Conservation (phyloP, 92 coral and sea anemone genomes). For the Siderastrea radians region DNA sequence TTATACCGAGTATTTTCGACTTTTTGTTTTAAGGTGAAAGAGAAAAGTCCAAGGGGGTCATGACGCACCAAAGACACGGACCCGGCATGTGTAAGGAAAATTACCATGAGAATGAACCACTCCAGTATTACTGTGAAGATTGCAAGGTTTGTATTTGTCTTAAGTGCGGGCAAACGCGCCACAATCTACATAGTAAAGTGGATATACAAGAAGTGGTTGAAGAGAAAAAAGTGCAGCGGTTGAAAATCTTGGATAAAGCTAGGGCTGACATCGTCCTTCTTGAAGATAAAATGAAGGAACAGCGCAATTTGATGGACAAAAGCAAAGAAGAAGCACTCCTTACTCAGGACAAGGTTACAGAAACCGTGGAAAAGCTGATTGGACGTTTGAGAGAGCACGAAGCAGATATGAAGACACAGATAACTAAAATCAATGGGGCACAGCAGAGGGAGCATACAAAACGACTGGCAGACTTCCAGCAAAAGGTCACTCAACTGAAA, state of each 20-base stretch:
- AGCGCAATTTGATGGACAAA: not conserved
- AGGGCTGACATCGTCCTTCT: not conserved
- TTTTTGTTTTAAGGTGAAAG: not conserved
- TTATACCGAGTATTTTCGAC: too few relatives aligned
- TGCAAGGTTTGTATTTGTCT: conserved; percentile 5
- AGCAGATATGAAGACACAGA: not conserved
- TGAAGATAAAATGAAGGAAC: not conserved
- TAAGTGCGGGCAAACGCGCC: conserved; percentile 12
- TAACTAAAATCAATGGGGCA: not conserved
- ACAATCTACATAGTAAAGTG: conserved; percentile 10
- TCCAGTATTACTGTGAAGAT: conserved; percentile 10
- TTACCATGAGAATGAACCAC: not conserved
- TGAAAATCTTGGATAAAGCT: not conserved
- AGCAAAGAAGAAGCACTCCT: not conserved
- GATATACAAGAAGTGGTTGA: conserved; percentile 16
- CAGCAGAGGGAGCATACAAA: not conserved
- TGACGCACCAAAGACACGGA: not conserved
- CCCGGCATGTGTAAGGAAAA: conserved; percentile 10
- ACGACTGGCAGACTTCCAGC: not conserved
- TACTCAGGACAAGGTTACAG: not conserved
- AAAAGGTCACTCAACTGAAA: not conserved
- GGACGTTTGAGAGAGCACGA: conserved; percentile 2
- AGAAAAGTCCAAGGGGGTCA: not conserved
- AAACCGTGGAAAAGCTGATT: not conserved
- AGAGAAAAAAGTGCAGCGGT: not conserved